Evolutionary conservation across 1,140 invertebrate species (phyloP).

Genomic region (Lordiphosa stackelbergi): DNA sequence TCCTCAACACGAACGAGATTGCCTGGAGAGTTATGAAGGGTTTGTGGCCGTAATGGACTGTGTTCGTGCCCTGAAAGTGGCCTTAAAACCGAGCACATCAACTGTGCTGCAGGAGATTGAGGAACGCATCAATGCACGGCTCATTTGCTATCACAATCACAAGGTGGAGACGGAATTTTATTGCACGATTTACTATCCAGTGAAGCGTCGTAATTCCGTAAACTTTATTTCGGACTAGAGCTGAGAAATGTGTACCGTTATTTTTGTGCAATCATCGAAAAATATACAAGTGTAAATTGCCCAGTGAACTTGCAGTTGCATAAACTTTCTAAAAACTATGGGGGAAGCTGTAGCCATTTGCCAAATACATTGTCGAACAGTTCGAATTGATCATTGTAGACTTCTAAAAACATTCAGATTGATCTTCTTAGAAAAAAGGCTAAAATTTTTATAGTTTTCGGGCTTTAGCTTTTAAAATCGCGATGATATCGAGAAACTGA

Average conservation of each 20-base stretch:
- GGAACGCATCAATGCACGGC: constrained; percentile 42
- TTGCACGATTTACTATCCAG: constrained; percentile 67
- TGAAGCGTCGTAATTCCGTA: constrained; percentile 35
- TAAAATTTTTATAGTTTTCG: no score
- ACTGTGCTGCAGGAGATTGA: constrained; percentile 47
- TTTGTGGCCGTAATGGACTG: constrained; percentile 53
- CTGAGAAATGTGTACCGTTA: neutral
- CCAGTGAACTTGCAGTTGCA: neutral
- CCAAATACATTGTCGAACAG: neutral
- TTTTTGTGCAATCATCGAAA: neutral
- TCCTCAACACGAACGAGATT: neutral
- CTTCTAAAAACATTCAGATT: no score
- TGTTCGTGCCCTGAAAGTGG: constrained; percentile 40
- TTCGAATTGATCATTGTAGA: no score
- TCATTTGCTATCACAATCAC: constrained; percentile 50
- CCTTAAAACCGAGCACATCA: constrained; percentile 42
- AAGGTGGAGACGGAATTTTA: constrained; percentile 62
- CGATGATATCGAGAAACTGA: no score
- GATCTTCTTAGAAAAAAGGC: no score
- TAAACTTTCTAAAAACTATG: neutral
- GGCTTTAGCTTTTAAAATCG: no score
- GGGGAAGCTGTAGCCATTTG: neutral
- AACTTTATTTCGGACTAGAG: constrained; percentile 11
- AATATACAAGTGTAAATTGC: constrained; percentile 27
- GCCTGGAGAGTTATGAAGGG: constrained; percentile 48